phyloP scores from a whole-genome alignment of 2,888 invertebrate genomes.

The Cheilosia urbana region DNA sequence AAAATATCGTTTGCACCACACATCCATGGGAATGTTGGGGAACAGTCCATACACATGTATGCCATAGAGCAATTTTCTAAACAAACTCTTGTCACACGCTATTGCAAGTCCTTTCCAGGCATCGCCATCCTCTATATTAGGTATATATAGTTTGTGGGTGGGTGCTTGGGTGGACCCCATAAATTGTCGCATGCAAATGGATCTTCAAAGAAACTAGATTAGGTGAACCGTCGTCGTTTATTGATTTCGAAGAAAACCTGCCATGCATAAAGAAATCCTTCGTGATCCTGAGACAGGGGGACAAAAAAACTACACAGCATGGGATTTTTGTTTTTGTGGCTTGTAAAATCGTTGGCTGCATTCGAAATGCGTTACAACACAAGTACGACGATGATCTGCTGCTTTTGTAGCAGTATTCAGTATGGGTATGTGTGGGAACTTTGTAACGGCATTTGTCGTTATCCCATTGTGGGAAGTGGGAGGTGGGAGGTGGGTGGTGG shows the following conservation, averaged over 20 bases:
- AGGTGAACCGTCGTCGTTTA: constrained; percentile 33
- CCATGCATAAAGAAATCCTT: constrained; percentile 8
- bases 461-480: not conserved
- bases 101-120: not conserved
- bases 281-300: not conserved
- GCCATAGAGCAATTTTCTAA: constrained; percentile 31
- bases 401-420: constrained; percentile 5
- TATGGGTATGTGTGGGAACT: constrained; percentile 33
- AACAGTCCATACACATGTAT: constrained; percentile 3
- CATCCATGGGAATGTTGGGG: not conserved
- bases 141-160: not conserved
- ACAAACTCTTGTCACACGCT: constrained; percentile 43
- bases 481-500: not conserved
- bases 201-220: constrained; percentile 27
- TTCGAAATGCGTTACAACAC: constrained; percentile 55
- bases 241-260: constrained; percentile 39
- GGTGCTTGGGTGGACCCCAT: not conserved
- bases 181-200: constrained; percentile 26
- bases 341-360: constrained; percentile 23
- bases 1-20: constrained; percentile 2
- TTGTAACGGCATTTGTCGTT: constrained; percentile 52
- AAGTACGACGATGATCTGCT: constrained; percentile 31
- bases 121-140: not conserved
- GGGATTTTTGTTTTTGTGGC: constrained; percentile 2
- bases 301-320: not conserved